Base-by-base conservation (phyloP, 2,888 invertebrate genomes). In the Acrobasis repandana region DNA sequence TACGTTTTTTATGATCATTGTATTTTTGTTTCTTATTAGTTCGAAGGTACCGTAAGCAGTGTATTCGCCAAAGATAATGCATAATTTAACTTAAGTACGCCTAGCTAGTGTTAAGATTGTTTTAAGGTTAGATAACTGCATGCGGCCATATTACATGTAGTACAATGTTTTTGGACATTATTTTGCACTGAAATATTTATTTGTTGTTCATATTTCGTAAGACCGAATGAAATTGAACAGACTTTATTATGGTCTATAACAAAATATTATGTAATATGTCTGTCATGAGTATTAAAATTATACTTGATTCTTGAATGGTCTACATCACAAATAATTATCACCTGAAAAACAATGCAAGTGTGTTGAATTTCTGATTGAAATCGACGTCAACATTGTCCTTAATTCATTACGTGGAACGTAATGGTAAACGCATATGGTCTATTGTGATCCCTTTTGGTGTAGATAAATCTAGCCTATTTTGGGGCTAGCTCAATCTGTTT, bases 21-120 rank as follows among this genome's bases (percentile, higher is more conserved):
- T 72, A 72, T 67, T 67, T 68, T 70, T 72, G 69, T 72, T 70
- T 73, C 76, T 76, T 71, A 73, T 71, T 74, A 75, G 71, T 80
- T 79, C 77, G 76, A 82, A 70, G 85, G 88, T 88, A 88, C 88
- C 83, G 75, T 85, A 79, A 86, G 84, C 86, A 90, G 88, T 91
- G 86, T 90, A 89, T 83, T 90, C 90, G 90, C 91, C 91, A 91
- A 91, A 91, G 91, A 91, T 91, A 88, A 83, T 82, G 90, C 90
- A 90, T 91, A 91, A 90, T 90, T 86, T 85, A 82, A 80, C 68
- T 71, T 85, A 85, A 84, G 74, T 80, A 80, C 67, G 66, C 65
- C 67, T 81, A 81, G 75, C 64, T 83, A 83, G 79, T 61, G 59
- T 58, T 80, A 82, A 77, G 76, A 64, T 70, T 73, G 69, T 66